Conservation (phyloP, 2,888 invertebrate genomes). For the Harpalus rubripes region DNA sequence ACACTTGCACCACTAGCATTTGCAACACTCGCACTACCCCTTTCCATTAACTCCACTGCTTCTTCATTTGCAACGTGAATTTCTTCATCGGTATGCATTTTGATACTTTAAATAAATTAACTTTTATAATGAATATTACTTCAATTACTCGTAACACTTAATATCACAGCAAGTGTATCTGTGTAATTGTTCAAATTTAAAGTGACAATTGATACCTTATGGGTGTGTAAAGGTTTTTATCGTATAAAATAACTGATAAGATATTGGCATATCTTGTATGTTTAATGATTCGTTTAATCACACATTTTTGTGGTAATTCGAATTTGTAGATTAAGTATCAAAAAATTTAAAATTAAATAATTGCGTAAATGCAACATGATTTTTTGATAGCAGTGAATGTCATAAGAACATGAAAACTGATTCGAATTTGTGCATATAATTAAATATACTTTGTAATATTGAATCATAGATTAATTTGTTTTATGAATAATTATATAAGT, state of each 20-base stretch:
- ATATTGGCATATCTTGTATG: constrained; percentile 4
- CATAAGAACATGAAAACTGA: no score
- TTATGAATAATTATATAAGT: no score
- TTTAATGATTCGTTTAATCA: neutral
- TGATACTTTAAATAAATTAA: neutral
- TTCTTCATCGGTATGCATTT: neutral
- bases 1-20: neutral
- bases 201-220: no score
- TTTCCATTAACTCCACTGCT: constrained; percentile 21
- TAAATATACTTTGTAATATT: no score
- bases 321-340: no score
- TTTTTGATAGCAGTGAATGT: no score
- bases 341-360: no score
- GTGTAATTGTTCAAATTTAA: neutral
- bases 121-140: neutral
- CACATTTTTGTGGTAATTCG: no score
- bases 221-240: neutral
- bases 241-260: neutral
- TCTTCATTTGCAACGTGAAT: constrained; percentile 19
- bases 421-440: no score
- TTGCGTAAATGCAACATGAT: no score
- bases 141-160: neutral
- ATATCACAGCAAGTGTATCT: neutral
- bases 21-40: neutral
- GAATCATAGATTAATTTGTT: no score